phyloP scores from a whole-genome alignment of 1,140 invertebrate species.

The Caerostris extrusa region DNA sequence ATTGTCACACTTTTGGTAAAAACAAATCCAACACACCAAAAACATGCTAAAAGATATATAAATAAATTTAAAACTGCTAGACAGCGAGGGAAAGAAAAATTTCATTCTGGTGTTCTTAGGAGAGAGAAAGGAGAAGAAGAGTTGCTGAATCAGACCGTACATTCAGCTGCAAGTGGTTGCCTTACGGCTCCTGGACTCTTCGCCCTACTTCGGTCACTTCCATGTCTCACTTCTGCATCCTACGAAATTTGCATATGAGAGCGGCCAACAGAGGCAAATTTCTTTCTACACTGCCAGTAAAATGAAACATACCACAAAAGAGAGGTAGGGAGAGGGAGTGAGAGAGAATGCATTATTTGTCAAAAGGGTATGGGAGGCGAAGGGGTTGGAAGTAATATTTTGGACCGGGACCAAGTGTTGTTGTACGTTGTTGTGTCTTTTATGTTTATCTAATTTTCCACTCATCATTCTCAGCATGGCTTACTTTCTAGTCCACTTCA shows the following conservation, averaged over 20 bases:
- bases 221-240: not conserved
- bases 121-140: not conserved
- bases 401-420: constrained; percentile 35
- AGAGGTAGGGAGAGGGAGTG: not conserved
- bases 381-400: constrained; percentile 56
- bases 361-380: constrained; percentile 32
- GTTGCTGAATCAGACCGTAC: not conserved
- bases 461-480: constrained; percentile 17
- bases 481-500: not conserved
- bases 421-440: no score
- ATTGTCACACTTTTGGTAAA: no score
- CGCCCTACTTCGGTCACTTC: not conserved
- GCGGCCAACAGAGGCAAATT: constrained; percentile 37
- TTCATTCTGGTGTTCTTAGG: no score
- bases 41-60: no score
- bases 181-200: not conserved
- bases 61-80: no score
- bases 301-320: not conserved
- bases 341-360: constrained; percentile 47
- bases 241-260: constrained; percentile 46
- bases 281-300: not conserved
- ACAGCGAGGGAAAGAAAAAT: no score
- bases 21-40: no score
- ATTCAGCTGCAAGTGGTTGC: not conserved
- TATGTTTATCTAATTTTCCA: constrained; percentile 2